Percentiles rank a stretch among this genome's conserved stretches.
Conservation (phyloP, 2,797 vertebrate genomes). For the Emys orbicularis region DNA sequence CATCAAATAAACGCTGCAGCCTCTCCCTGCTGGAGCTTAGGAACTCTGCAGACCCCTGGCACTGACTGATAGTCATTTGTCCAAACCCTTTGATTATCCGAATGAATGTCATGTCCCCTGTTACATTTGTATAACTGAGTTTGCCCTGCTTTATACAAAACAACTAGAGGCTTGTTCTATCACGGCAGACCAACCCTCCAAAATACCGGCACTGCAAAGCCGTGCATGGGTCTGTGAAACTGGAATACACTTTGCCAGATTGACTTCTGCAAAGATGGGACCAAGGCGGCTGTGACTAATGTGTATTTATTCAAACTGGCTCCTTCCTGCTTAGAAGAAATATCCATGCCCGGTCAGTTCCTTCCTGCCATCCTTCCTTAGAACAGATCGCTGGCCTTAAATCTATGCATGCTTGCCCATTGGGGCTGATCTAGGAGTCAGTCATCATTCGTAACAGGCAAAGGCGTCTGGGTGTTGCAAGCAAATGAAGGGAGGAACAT, state of each 20-base stretch:
- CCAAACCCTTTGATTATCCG: background rate
- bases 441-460: background rate
- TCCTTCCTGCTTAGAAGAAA: background rate
- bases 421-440: background rate
- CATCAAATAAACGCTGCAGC: background rate
- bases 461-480: conserved; percentile 64
- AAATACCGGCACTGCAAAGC: background rate
- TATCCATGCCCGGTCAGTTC: background rate
- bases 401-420: background rate
- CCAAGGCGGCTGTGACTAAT: background rate
- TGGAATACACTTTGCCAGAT: background rate
- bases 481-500: conserved; percentile 75
- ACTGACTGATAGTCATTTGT: background rate
- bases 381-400: background rate
- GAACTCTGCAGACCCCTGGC: background rate
- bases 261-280: background rate
- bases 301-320: background rate
- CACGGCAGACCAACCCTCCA: background rate
- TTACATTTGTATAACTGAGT: background rate
- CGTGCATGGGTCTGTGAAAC: background rate
- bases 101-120: background rate
- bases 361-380: background rate
- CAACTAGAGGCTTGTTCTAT: background rate
- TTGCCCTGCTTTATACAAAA: background rate
- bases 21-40: background rate